Base-by-base conservation (phyloP, 2,888 invertebrate genomes). In the Metopia argyrocephala region DNA sequence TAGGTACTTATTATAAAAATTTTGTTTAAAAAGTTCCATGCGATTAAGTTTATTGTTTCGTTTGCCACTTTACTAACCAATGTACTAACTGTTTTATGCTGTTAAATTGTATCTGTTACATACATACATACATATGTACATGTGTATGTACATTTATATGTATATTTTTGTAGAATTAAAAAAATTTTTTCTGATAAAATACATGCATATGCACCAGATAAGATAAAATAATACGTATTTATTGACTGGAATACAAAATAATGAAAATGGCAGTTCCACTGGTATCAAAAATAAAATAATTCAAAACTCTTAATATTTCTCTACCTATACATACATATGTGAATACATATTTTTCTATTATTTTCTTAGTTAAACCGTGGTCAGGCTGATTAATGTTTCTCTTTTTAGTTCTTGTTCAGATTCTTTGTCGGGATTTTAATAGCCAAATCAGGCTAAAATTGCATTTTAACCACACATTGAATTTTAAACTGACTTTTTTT, bases 111-210 rank as follows among this genome's bases (percentile, higher is more conserved):
- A n/a, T n/a, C n/a, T n/a, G 18, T 66, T 50, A 50, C 23, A 31
- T 48, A 18, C 9, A 27, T 1, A 31, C 25, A 23, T 66, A 38
- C 52, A n/a, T 12, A 68, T 48, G 57, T 6, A 56, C 18, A 21
- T 18, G n/a, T 59, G 48, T 27, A 28, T 57, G 25, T 23, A 25
- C 7, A 48, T n/a, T 65, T 28, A 52, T 27, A 9, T 52, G 21
- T 54, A 7, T 12, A 50, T 25, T 5, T 38, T 61, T 25, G 23
- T 50, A n/a, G 12, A n/a, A n/a, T 50, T 25, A 25, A 0, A 3
- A 38, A 38, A 38, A 5, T 38, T 25, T 61, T 69, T 69, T 62
- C 15, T 68, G 79, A 74, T 79, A 79, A 79, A 54, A 27, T 65
- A 15, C 38, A 38, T 46, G n/a, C 62, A n/a, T 66, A 25, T 21